Evolutionary conservation across 64 coral and sea anemone genomes (phyloP), one percentile per base, ranked within the genome.

Genomic region (Cladopsammia gracilis): DNA sequence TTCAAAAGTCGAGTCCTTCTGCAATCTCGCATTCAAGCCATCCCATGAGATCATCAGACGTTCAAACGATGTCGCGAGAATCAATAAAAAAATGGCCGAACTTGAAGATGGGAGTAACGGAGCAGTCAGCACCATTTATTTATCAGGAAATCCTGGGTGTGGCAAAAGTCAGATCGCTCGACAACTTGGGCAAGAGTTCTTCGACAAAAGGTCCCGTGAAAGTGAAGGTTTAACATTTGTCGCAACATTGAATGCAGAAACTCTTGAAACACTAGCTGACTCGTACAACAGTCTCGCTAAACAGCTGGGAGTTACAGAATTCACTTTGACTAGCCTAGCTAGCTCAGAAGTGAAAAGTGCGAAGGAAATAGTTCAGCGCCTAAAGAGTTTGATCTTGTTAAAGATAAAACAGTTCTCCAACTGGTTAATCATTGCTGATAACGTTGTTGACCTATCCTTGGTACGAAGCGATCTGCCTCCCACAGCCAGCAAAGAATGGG

Each of bases 91-190:
- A 89, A 65, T 89, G 71, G 25, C 61, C 2, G 12, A 46, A 0
- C 20, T 89, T 53, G 10, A 47, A 15, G 22, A 76, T 20, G 8
- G 15, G 1, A 62, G 44, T 71, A 58, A n/a, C 4, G 56, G 56
- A 34, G 79, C 81, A 56, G n/a, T 92, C 7, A 92, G 79, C 42
- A 71, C 73, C 19, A 8, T 85, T 16, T 92, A 85, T 85, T 47
- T 92, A 10, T 92, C 90, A 51, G 90, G 90, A 18, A 92, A 76
- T 24, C 90, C 90, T n/a, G 90, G 90, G 46, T 85, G 69, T 64
- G 90, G 90, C 10, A 92, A 92, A 64, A 85, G 65, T 62, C 64
- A 85, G 62, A 25, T 92, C 18, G 90, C 90, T 12, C 71, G 90
- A 10, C 68, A 85, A 64, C 24, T 86, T 18, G 67, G 69, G 64